Conservation (phyloP, 2,888 invertebrate genomes). For the Autographa pulchrina region DNA sequence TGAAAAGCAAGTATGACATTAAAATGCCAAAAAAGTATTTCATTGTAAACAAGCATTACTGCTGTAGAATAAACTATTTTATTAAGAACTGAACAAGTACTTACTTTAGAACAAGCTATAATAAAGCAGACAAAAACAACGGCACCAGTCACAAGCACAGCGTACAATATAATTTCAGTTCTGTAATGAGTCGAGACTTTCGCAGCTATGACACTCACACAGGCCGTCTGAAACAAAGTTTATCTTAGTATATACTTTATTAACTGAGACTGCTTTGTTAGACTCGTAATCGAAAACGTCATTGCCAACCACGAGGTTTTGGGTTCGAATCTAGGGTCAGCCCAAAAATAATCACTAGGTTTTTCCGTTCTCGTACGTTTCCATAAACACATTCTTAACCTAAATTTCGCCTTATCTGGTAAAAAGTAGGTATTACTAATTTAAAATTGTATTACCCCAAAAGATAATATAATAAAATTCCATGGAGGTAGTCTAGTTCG, state of each 20-base stretch:
- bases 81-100: neutral
- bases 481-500: conserved; percentile 25
- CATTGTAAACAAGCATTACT: no score
- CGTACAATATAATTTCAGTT: conserved; percentile 48
- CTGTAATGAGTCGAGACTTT: conserved; percentile 34
- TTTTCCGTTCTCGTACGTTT: no score
- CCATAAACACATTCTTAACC: no score
- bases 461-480: conserved; percentile 16
- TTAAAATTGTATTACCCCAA: conserved; percentile 24
- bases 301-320: no score
- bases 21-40: no score
- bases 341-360: no score
- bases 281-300: no score
- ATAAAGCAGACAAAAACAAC: conserved; percentile 46
- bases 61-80: neutral
- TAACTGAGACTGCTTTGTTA: no score
- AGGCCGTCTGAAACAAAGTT: conserved; percentile 58
- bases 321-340: no score
- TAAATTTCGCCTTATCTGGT: no score
- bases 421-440: no score
- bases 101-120: conserved; percentile 52
- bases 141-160: conserved; percentile 44
- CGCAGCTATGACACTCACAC: conserved; percentile 54
- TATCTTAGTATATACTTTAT: neutral
- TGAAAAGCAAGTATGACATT: no score